A percentile compares a stretch with the other conserved stretches of the same genome.
These are phyloP conservation scores for Ondatra zibethicus DNA, from an alignment of 2,113 vertebrate species.

Conservation along the genomic window DNA sequence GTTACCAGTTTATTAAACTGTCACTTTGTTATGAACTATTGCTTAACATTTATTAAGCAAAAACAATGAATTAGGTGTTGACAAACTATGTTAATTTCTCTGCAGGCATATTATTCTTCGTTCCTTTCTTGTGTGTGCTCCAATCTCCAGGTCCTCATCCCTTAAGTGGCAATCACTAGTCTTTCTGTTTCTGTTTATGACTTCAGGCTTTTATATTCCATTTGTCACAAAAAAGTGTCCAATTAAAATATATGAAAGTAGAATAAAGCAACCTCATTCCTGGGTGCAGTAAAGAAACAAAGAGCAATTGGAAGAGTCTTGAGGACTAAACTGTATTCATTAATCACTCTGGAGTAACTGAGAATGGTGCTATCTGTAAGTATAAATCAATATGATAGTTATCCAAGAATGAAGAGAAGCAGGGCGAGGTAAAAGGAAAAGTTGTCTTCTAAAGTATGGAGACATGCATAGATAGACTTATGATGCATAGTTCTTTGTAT, in stretches of 20 bases:
- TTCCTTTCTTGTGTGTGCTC: not conserved
- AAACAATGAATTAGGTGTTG: not conserved
- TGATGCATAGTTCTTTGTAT: not conserved
- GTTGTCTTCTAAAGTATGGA: not conserved
- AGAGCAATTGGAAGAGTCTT: slow-evolving; percentile 56
- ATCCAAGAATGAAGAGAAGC: not conserved
- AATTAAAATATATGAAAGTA: slow-evolving; percentile 44
- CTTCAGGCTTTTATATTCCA: not conserved
- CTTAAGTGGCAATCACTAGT: not conserved
- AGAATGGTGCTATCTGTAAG: slow-evolving; percentile 40
- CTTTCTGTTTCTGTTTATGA: not conserved
- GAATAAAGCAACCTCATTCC: slow-evolving; percentile 34
- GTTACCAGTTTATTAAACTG: not conserved
- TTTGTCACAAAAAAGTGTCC: not conserved
- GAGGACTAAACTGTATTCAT: slow-evolving; percentile 52
- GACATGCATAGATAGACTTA: not conserved
- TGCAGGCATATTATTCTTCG: not conserved
- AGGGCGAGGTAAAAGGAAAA: not conserved
- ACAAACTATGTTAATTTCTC: slow-evolving; percentile 15
- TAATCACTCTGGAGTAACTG: slow-evolving; percentile 31
- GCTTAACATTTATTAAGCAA: slow-evolving; percentile 44
- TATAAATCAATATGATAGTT: slow-evolving; percentile 29
- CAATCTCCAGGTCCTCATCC: not conserved
- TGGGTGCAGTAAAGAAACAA: slow-evolving; percentile 30
- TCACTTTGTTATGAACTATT: slow-evolving; percentile 36